Base-by-base conservation (phyloP, 2,888 invertebrate species). In the Melinopterus prodromus region DNA sequence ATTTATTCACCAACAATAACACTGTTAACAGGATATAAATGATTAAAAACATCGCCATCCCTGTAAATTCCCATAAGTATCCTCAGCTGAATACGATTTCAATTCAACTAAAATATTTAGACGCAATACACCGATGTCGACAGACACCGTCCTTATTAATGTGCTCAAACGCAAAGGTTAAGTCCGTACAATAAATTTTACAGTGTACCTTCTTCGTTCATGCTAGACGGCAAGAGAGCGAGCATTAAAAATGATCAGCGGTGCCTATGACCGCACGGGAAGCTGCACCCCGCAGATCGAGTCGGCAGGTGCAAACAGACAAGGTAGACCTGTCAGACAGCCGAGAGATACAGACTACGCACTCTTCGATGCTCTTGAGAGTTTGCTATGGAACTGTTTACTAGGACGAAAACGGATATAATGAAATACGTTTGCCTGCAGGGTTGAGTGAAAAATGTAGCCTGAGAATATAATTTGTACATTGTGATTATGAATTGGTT, bases 231-330 rank as follows among this genome's bases (percentile, higher is more conserved):
- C 70, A 38, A 35, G 6, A 69, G 79, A 75, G 79, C 70, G 53
- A 72, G 79, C 76, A 76, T 80, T 80, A 80, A 80, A 80, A 76
- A 80, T 80, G 77, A 74, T 77, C 77, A 35, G 74, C 26, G 77
- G 79, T 79, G 79, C 79, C 80, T 80, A 77, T 79, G 80, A 81
- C 81, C 81, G 83, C 78, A 82, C 80, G 80, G 80, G 81, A 81
- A 78, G 79, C 78, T 79, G 81, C 80, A 82, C 79, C 80, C 79
- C 78, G 83, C 82, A 77, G 82, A 84, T 82, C 82, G 80, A 82
- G 83, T 82, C 82, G 84, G 84, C 84, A 84, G 84, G 84, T 84
- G 84, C 82, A 84, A 83, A 77, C 79, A 78, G 82, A 83, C 83
- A 82, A 83, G 83, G 82, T 80, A 81, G 80, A 82, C 82, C 78